Conservation (phyloP, 2,888 invertebrate genomes). For the Drosophila koepferae region DNA sequence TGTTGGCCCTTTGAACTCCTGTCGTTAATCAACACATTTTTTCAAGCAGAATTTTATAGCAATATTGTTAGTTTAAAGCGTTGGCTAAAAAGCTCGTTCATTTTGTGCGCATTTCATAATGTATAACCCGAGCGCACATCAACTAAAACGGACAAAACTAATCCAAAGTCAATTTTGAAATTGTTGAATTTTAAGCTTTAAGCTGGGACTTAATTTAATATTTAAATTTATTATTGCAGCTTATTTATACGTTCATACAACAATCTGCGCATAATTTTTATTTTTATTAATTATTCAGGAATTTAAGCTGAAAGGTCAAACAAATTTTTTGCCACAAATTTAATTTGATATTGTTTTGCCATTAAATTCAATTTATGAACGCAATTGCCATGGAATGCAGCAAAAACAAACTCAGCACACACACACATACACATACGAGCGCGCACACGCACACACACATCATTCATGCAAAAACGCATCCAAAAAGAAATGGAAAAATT, state of each 20-base stretch:
- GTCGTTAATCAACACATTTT: slow-evolving; percentile 40
- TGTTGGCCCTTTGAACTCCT: neutral
- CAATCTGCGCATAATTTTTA: neutral
- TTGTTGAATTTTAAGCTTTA: neutral
- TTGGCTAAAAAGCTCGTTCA: neutral
- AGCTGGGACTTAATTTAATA: neutral
- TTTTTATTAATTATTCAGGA: neutral
- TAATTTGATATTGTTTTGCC: slow-evolving; percentile 8
- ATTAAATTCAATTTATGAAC: slow-evolving; percentile 11
- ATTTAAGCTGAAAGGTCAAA: neutral
- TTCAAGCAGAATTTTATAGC: slow-evolving; percentile 30
- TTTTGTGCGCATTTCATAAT: neutral
- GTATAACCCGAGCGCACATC: neutral
- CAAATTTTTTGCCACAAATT: too few species aligned
- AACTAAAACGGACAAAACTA: neutral
- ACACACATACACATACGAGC: neutral
- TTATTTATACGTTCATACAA: neutral
- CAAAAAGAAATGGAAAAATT: slow-evolving; percentile 31
- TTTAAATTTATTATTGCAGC: neutral
- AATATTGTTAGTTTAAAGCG: slow-evolving; percentile 17
- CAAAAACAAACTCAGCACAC: neutral
- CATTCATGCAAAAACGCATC: neutral
- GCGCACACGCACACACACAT: neutral
- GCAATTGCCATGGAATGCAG: slow-evolving; percentile 5
- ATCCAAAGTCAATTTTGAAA: neutral